phyloP scores from a whole-genome alignment of 2,113 vertebrate species.

The Dasyurus viverrinus region DNA sequence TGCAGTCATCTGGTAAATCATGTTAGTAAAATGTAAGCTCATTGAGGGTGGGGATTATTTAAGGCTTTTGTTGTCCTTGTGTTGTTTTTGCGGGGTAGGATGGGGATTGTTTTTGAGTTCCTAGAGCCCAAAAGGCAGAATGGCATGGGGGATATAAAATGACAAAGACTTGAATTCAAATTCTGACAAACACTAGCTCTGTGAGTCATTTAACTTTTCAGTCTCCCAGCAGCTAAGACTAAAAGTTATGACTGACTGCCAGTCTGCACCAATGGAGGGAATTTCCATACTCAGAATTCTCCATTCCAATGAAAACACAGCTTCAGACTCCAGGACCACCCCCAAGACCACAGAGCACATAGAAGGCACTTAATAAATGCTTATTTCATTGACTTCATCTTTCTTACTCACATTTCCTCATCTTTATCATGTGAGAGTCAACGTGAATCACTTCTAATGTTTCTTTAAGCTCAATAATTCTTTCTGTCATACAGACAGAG shows the following conservation, averaged over 20 bases:
- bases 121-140: background rate
- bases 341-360: background rate
- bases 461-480: background rate
- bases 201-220: background rate
- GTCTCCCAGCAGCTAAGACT: background rate
- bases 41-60: background rate
- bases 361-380: background rate
- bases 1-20: background rate
- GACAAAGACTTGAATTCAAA: background rate
- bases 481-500: background rate
- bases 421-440: background rate
- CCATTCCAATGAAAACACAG: background rate
- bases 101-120: background rate
- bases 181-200: background rate
- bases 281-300: background rate
- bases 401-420: background rate
- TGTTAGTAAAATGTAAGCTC: background rate
- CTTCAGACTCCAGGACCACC: background rate
- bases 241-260: background rate
- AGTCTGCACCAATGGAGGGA: background rate
- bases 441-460: background rate
- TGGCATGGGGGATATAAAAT: background rate
- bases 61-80: background rate
- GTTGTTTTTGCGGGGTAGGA: too few species aligned
- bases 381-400: background rate